Conservation (phyloP, 2,888 invertebrate genomes). For the Agapostemon virescens region DNA sequence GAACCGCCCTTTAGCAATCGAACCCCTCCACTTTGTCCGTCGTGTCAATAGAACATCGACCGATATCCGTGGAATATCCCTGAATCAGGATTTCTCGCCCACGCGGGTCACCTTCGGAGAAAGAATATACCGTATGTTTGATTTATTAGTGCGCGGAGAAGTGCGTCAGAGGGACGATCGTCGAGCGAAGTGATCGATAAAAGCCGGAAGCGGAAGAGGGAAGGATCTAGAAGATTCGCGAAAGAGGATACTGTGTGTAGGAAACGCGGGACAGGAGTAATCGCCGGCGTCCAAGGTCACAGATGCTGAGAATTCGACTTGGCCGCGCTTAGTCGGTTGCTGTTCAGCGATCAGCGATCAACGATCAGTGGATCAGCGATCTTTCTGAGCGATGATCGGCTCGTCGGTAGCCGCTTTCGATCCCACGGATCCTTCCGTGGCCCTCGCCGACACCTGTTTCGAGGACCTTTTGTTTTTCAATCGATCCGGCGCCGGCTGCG, state of each 20-base stretch:
- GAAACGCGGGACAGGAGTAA: not conserved
- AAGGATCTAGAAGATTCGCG: not conserved
- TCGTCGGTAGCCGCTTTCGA: constrained; percentile 49
- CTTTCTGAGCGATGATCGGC: constrained; percentile 43
- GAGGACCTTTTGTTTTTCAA: constrained; percentile 55
- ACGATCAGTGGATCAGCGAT: not conserved
- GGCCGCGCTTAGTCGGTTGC: not conserved
- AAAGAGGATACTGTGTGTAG: not conserved
- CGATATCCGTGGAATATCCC: not conserved
- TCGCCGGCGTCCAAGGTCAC: not conserved
- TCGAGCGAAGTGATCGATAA: not conserved
- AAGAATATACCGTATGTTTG: not conserved
- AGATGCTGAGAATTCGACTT: constrained; percentile 4
- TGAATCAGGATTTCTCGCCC: not conserved
- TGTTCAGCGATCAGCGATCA: not conserved
- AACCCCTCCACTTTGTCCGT: not conserved
- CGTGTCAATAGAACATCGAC: not conserved
- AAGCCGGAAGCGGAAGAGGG: not conserved
- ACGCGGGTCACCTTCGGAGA: not conserved
- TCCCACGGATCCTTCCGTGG: constrained; percentile 49
- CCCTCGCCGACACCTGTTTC: constrained; percentile 56
- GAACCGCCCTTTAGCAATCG: not conserved
- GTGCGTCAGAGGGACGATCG: not conserved
- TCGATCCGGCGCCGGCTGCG: constrained; percentile 49
- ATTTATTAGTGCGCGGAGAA: not conserved